Conservation (phyloP, 2,888 invertebrate genomes). For the Stenotaenia linearis region DNA sequence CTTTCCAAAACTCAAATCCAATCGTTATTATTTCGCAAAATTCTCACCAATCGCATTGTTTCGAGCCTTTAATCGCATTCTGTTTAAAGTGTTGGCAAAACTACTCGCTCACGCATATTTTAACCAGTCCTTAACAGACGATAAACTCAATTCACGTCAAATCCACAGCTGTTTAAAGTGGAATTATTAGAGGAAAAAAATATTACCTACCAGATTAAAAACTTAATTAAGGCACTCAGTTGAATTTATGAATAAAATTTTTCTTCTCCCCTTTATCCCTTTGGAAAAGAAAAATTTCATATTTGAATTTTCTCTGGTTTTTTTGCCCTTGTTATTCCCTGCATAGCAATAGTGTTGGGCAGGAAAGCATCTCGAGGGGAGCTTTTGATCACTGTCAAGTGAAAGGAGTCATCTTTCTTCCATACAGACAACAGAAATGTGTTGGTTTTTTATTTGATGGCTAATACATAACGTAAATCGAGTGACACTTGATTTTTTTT, state of each 20-base stretch:
- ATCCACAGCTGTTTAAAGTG: conserved; percentile 6
- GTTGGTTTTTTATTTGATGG: conserved; percentile 3
- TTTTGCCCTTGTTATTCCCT: not conserved
- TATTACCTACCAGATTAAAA: not conserved
- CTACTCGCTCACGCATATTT: not conserved
- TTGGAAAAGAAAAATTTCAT: no score
- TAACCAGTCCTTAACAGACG: not conserved
- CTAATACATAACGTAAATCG: conserved; percentile 2
- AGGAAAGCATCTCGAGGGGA: conserved; percentile 11
- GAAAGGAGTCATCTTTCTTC: not conserved
- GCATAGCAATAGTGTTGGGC: not conserved
- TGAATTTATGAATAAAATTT: not conserved
- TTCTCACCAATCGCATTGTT: not conserved
- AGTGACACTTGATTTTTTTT: not conserved
- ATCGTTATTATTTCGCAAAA: not conserved
- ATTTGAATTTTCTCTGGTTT: not conserved
- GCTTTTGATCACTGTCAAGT: conserved; percentile 11
- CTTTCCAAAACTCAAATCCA: not conserved
- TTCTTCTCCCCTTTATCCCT: no score
- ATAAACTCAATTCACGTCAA: conserved; percentile 15
- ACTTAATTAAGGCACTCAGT: not conserved
- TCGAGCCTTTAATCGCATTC: not conserved
- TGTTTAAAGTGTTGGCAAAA: not conserved
- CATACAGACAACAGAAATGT: conserved; percentile 5
- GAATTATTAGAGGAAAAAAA: not conserved